Percentiles rank a stretch among this genome's conserved stretches.
Evolutionary conservation across 2,113 vertebrate genomes (phyloP).

Genomic region (Neodontobutis hainanensis): DNA sequence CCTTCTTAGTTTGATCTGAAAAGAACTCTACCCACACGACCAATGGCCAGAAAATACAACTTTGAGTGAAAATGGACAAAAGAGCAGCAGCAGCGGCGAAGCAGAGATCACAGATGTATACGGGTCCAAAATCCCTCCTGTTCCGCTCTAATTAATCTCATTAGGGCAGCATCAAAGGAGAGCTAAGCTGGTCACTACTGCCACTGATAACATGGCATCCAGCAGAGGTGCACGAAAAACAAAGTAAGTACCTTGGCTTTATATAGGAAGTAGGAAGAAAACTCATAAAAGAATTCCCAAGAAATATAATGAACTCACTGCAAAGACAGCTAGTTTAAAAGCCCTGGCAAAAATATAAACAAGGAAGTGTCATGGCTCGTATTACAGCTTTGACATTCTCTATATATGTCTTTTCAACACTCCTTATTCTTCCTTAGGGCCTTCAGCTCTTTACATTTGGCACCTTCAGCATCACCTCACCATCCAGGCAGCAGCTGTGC

Average conservation of each 20-base stretch:
- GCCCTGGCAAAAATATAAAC: no score
- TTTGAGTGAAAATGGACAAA: slow-evolving; percentile 4
- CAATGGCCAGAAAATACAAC: slow-evolving; percentile 9
- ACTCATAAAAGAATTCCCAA: background rate
- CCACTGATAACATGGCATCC: slow-evolving; percentile 50
- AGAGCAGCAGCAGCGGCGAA: background rate
- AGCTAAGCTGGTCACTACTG: slow-evolving; percentile 49
- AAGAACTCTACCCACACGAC: slow-evolving; percentile 14
- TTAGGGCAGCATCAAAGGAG: slow-evolving; percentile 58
- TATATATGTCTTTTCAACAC: slow-evolving; percentile 33
- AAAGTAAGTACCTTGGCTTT: slow-evolving; percentile 8
- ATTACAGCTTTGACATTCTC: slow-evolving; percentile 16
- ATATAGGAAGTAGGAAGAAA: background rate
- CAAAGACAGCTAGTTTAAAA: background rate
- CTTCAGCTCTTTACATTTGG: background rate
- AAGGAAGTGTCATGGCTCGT: background rate
- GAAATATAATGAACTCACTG: background rate
- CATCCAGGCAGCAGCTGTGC: slow-evolving; percentile 14
- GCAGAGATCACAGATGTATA: slow-evolving; percentile 24
- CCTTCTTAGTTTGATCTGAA: slow-evolving; percentile 36
- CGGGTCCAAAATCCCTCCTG: slow-evolving; percentile 34
- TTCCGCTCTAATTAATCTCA: slow-evolving; percentile 63
- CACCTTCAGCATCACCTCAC: background rate
- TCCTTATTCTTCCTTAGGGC: background rate
- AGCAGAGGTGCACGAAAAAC: slow-evolving; percentile 39